These are phyloP conservation scores for Zhuqinia jingwanae DNA, from an alignment of 2,888 invertebrate genomes.

Conservation along the genomic window DNA sequence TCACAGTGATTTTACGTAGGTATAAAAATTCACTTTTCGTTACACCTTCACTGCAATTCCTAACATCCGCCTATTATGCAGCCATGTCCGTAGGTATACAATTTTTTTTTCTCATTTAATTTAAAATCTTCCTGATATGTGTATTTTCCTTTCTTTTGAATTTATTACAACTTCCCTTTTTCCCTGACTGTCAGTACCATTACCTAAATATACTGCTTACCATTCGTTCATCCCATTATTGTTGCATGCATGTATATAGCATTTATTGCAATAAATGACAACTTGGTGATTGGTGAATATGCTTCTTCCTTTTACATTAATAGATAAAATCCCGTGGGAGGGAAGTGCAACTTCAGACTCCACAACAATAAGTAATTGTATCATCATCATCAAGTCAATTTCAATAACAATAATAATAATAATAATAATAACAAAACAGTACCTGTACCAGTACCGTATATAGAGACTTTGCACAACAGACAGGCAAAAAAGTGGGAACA, in stretches of 20 bases:
- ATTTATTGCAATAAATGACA: conserved; percentile 53
- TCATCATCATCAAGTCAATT: conserved; percentile 64
- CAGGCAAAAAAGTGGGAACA: conserved; percentile 51
- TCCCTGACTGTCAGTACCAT: neutral
- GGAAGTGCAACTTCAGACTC: conserved; percentile 64
- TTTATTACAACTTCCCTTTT: conserved; percentile 55
- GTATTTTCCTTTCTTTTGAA: conserved; percentile 48
- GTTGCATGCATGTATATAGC: conserved; percentile 48
- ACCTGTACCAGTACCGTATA: conserved; percentile 55
- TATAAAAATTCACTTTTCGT: too few relatives aligned
- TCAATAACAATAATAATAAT: conserved; percentile 58
- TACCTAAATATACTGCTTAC: neutral
- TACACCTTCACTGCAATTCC: too few relatives aligned
- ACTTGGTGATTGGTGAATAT: conserved; percentile 1
- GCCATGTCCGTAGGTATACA: too few relatives aligned
- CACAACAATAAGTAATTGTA: conserved; percentile 60
- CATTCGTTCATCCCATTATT: neutral
- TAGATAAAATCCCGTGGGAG: conserved; percentile 60
- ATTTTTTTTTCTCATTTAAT: conserved; percentile 50
- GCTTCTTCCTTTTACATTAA: conserved; percentile 9
- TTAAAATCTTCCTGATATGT: conserved; percentile 60
- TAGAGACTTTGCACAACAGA: conserved; percentile 23
- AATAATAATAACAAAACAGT: conserved; percentile 59
- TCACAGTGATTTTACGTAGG: too few relatives aligned
- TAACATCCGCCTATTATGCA: too few relatives aligned